Conservation (phyloP, 2,888 invertebrate genomes). For the Encarsia formosa region DNA sequence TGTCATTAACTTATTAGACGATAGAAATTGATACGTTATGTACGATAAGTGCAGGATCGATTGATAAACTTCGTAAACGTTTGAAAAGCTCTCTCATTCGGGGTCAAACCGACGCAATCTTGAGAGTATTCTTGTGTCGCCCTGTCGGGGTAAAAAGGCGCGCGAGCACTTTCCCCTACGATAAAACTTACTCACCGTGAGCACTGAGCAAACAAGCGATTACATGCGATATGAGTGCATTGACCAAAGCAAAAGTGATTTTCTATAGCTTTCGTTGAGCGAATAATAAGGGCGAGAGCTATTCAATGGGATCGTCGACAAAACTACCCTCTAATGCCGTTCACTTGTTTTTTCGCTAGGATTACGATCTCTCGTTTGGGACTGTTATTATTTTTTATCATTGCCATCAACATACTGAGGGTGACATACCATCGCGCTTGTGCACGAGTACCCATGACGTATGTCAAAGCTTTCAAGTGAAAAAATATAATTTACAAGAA, state of each 20-base stretch:
- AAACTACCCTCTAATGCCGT: slow-evolving; percentile 40
- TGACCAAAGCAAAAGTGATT: slow-evolving; percentile 43
- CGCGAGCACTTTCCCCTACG: no score
- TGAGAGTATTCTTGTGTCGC: slow-evolving; percentile 37
- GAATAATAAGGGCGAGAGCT: neutral
- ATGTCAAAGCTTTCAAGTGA: no score
- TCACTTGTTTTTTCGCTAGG: slow-evolving; percentile 44
- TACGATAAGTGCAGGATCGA: no score
- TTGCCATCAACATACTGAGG: slow-evolving; percentile 19
- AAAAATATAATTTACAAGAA: no score
- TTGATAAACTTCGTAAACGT: neutral
- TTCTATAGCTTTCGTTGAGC: slow-evolving; percentile 36
- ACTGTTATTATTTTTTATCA: slow-evolving; percentile 34
- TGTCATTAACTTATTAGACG: no score
- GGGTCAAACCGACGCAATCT: slow-evolving; percentile 17
- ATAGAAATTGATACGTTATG: no score
- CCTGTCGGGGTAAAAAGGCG: neutral
- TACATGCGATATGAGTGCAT: slow-evolving; percentile 31
- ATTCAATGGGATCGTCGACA: slow-evolving; percentile 38
- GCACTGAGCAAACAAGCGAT: slow-evolving; percentile 21
- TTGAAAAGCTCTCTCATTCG: neutral
- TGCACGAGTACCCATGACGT: no score
- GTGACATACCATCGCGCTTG: slow-evolving; percentile 24
- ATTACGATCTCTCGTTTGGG: slow-evolving; percentile 43
- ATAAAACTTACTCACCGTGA: no score